Evolutionary conservation across 1,140 invertebrate genomes (phyloP), one percentile per base, ranked within the genome.

Genomic region (Charaxes varanes): DNA sequence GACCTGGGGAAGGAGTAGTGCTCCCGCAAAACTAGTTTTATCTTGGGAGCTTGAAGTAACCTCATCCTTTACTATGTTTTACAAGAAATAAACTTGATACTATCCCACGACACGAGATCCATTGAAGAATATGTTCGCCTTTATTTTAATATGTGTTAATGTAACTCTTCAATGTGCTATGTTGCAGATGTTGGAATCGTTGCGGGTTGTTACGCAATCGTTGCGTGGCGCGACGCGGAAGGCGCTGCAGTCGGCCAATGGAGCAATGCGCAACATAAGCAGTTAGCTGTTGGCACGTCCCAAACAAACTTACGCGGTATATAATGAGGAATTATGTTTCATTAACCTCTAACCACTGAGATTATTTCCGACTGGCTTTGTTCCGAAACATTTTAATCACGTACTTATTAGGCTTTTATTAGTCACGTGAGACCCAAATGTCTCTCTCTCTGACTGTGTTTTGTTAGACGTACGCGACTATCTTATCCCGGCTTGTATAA

Each of bases 11-110:
- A 62, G 55, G 54, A 47, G 51, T 37, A 53, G 16, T 21, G 43
- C 62, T 69, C 69, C 60, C 63, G 61, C 58, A 62, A 69, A 73
- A 73, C 72, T 59, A 32, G 72, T 71, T 72, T 56, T 62, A 57
- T 47, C 53, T 59, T 41, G 33, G 46, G 52, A 65, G 44, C 53
- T 59, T 28, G 10, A 15, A 28, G 13, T 11, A 27, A 27, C 33
- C 23, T 7, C 31, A 31, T 17, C 17, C 6, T 15, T 2, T 36
- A 28, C 24, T 12, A 43, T 16, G 32, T 16, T 13, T 14, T 15
- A 19, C 6, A 13, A 28, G 27, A 22, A 4, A 6, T 38, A 13
- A 10, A 22, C n/a, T 16, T 28, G n/a, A 16, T 12, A n/a, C 2
- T 27, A 37, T 15, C 11, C 5, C 3, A 0, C 11, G 15, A 13